Base-by-base conservation (phyloP, 1,140 invertebrate genomes). In the Dendroctonus valens region DNA sequence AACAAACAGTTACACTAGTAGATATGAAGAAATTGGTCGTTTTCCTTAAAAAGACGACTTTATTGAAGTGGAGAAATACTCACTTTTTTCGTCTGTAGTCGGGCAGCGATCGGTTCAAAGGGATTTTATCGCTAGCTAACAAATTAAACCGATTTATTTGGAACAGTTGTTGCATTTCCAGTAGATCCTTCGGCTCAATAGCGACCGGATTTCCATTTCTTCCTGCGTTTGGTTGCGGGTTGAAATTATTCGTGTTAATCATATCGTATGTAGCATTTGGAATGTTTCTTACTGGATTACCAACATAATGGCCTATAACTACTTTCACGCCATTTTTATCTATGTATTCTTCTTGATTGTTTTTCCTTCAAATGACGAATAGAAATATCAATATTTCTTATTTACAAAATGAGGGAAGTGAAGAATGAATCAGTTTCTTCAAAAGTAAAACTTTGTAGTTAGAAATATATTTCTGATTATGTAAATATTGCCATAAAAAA, bases 111-210 rank as follows among this genome's bases (percentile, higher is more conserved):
- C 96, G 83, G 77, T 97, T 96, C 39, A 98, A 81, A 8, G 94
- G 91, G 74, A 97, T 96, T 69, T 87, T 85, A 82, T 98, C 96
- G 77, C 93, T 94, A 41, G 92, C 94, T 79, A 96, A 80, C 65
- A 97, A 81, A 80, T 97, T 96, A 75, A 96, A 97, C 44, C 90
- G 86, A 79, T 97, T 95, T 48, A 96, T 89, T 71, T 88, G 84
- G 77, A 90, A 96, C 5, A 95, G 83, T 66, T 90, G 87, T 72
- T 91, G 87, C 83, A 92, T 91, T 73, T 86, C 83, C 37, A 87
- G 81, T 58, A 89, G 81, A 73, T 95, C 90, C 73, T 87, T 86
- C 6, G 87, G 84, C 11, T 88, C 85, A 50, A 95, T 83, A 26
- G 92, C 81, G 9, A 96, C 93, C 3, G 93, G 90, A 67, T 87